These are phyloP conservation scores for Cataglyphis cursor DNA, from an alignment of 2,888 invertebrate genomes.

Conservation along the genomic window DNA sequence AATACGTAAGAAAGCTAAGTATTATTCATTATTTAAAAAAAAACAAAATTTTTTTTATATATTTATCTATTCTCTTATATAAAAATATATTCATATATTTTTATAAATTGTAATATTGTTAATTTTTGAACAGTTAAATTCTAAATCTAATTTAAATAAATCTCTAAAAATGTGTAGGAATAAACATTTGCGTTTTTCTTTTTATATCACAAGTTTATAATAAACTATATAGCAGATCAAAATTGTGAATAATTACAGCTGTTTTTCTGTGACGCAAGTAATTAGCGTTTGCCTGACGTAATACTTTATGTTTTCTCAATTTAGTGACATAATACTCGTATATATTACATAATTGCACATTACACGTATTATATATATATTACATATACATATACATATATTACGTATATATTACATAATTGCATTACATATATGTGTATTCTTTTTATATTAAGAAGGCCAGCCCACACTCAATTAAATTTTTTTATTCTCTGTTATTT, in stretches of 20 bases:
- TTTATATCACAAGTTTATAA: not conserved
- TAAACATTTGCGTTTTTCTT: not conserved
- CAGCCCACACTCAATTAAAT: not conserved
- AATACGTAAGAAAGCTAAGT: not conserved
- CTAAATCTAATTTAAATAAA: not conserved
- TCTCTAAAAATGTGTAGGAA: not conserved
- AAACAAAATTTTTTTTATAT: not conserved
- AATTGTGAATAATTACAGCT: not conserved
- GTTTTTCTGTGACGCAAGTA: slow-evolving; percentile 36
- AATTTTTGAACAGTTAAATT: not conserved
- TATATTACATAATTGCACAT: slow-evolving; percentile 19
- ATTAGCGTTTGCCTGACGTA: slow-evolving; percentile 30
- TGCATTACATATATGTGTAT: not conserved
- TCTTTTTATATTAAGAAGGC: not conserved
- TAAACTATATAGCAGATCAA: slow-evolving; percentile 6
- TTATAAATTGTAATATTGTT: not conserved
- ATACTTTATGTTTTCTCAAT: slow-evolving; percentile 26
- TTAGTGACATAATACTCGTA: slow-evolving; percentile 33
- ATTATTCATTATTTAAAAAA: not conserved
- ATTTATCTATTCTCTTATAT: not conserved
- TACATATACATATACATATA: not conserved
- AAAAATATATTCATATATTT: not conserved
- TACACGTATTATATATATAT: not conserved
- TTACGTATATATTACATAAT: too few relatives aligned
- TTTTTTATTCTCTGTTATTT: not conserved